Base-by-base conservation (phyloP, 2,888 invertebrate species). In the Calliphora vomitoria region DNA sequence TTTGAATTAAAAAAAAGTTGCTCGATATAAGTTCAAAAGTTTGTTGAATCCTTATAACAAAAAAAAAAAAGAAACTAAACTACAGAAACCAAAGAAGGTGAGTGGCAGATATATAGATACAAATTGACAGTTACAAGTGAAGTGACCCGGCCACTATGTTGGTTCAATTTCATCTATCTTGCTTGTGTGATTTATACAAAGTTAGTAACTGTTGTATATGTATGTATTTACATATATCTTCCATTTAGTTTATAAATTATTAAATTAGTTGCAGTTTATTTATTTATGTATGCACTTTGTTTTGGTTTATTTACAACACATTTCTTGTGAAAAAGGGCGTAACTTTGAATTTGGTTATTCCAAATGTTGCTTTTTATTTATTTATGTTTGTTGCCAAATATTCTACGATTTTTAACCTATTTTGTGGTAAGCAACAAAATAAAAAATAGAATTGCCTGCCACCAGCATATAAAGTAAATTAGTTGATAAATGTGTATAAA, bases 281-380 rank as follows among this genome's bases (percentile, higher is more conserved):
- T n/a, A 35, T 35, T 6, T 35, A 35, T 31, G 31, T 31, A 31
- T 50, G 50, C 4, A 15, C n/a, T 60, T 31, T 38, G 8, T 10
- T 44, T 8, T 44, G 44, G 35, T 35, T 60, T 60, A n/a, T 8
- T 25, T 15, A 55, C 4, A 55, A 18, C 13, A 50, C 4, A 38
- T 35, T 64, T 62, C 4, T 50, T 62, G 20, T 25, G 31, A 83
- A 83, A 44, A 78, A 71, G 83, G 83, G 83, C 71, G 78, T 83
- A 53, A 55, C 53, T 44, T 13, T 4, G 18, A 31, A 64, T 44
- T 55, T 13, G 58, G 10, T 55, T 53, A 41, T 68, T 35, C 18
- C 6, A 18, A 50, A 38, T 41, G 5, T 31, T 50, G 3, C 8
- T 11, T 41, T 8, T 53, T 58, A 8, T 10, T 25, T 60, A 31